A percentile compares a stretch with the other conserved stretches of the same genome.
phyloP scores from a whole-genome alignment of 2,113 vertebrate genomes.

The Chloropsis hardwickii region DNA sequence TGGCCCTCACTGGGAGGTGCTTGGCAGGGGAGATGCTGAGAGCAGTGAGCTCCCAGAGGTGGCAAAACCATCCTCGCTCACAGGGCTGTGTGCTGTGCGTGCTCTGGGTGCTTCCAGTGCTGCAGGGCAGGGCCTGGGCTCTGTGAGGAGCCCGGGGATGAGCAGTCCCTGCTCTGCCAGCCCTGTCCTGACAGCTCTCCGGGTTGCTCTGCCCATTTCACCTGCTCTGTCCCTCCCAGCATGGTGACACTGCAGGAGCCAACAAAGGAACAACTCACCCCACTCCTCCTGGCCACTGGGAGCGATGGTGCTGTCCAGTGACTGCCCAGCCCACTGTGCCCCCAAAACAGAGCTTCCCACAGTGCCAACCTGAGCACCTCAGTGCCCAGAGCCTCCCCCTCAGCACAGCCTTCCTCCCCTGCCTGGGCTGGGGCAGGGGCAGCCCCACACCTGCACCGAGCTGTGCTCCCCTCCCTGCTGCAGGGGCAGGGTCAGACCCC shows the following conservation, averaged over 20 bases:
- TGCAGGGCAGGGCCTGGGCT: neutral
- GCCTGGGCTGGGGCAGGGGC: accelerated
- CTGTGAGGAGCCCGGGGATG: neutral
- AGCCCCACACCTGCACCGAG: neutral
- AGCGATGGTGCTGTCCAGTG: accelerated
- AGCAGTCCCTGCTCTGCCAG: neutral
- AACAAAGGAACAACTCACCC: too few species aligned
- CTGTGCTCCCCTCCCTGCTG: neutral
- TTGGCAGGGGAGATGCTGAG: accelerated
- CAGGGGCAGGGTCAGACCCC: neutral
- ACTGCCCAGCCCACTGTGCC: neutral
- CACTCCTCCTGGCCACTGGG: neutral
- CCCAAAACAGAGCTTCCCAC: neutral
- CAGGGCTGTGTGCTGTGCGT: accelerated
- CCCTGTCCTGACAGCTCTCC: neutral
- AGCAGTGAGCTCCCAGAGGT: accelerated
- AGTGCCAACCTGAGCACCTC: neutral
- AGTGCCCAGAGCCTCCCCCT: neutral
- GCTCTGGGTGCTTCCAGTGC: accelerated
- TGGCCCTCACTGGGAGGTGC: neutral
- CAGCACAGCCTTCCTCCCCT: neutral
- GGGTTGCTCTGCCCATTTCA: neutral
- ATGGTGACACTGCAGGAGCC: neutral
- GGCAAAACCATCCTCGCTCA: accelerated
- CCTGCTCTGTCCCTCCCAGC: neutral